Base-by-base conservation (phyloP, 30 jellyfish, hydroid and myxozoan genomes). In the Clytia hemisphaerica region DNA sequence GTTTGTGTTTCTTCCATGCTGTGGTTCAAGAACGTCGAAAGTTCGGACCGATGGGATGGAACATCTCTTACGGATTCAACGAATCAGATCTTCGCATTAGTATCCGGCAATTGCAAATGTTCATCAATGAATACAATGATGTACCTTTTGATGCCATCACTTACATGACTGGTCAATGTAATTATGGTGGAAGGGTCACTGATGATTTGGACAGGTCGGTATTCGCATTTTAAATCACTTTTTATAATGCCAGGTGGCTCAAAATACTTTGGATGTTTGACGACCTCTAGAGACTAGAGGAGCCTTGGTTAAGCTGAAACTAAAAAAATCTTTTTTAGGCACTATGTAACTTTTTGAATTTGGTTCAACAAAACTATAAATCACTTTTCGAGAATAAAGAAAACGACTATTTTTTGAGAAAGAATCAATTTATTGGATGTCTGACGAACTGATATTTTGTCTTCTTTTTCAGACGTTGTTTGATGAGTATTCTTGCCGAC, bases 21-120 rank as follows among this genome's bases (percentile, higher is more conserved):
- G 94, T 88, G 27, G 78, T 88, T 7, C 97, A 88, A 75, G 97
- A 88, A 34, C 45, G 97, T 35, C 79, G 76, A 22, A 88, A 88
- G 60, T 88, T 88, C 49, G 97, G 97, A 0, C 97, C 97, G 24
- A 88, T 88, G 93, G 97, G 97, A 6, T 88, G 97, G 97, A 88
- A 88, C 55, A 88, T 88, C 15, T 94, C 97, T 16, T 88, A 88
- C 34, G 97, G 97, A n/a, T 88, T 88, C 82, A 88, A 88, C 61
- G 97, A 88, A 53, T 88, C 97, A 14, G 97, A 88, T 51, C 74
- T 88, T 29, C 72, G 97, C 61, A 88, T 88, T 48, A 88, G 97
- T 64, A 88, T 88, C 16, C 42, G 97, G 14, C 97, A 88, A 73
- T 42, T 88, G 46, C 97, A 88, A 94, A 88, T 88, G 97, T 88